Evolutionary conservation across 1,140 invertebrate species (phyloP).

Genomic region (Eriosoma lanigerum): DNA sequence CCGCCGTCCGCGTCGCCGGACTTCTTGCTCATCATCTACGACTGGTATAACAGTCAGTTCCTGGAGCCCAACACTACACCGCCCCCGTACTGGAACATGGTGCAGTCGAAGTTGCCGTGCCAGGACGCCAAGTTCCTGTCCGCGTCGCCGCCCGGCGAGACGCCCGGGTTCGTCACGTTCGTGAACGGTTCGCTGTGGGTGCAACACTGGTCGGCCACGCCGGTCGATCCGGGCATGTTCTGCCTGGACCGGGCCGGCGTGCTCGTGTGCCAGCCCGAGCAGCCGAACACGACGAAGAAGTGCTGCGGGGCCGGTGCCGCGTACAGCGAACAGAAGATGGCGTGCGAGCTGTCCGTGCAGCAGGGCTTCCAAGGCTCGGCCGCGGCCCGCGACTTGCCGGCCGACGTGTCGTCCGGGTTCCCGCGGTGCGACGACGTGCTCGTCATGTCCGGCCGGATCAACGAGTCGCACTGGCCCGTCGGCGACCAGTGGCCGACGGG

Average conservation of each 20-base stretch:
- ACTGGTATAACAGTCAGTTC: conserved; percentile 57
- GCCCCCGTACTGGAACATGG: conserved; percentile 58
- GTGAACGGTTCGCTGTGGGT: conserved; percentile 64
- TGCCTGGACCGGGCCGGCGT: conserved; percentile 59
- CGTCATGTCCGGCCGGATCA: conserved; percentile 61
- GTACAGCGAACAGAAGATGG: conserved; percentile 62
- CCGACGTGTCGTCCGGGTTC: conserved; percentile 58
- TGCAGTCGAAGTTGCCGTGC: background rate
- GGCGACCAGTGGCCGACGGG: conserved; percentile 59
- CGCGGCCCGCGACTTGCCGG: background rate
- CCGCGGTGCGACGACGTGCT: conserved; percentile 60
- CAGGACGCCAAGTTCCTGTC: background rate
- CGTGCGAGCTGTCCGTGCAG: conserved; percentile 57
- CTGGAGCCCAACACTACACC: conserved; percentile 58
- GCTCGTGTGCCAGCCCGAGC: conserved; percentile 37
- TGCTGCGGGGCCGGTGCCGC: conserved; percentile 64
- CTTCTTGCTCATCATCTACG: conserved; percentile 61
- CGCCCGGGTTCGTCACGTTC: conserved; percentile 59
- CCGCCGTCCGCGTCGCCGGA: background rate
- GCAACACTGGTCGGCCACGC: conserved; percentile 56
- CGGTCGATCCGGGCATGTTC: conserved; percentile 59
- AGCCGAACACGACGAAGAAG: conserved; percentile 60
- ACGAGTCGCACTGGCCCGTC: conserved; percentile 58
- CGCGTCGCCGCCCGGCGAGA: conserved; percentile 54
- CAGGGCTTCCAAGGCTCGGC: conserved; percentile 55